Base-by-base conservation (phyloP, 2,888 invertebrate genomes). In the Torymus auratus region DNA sequence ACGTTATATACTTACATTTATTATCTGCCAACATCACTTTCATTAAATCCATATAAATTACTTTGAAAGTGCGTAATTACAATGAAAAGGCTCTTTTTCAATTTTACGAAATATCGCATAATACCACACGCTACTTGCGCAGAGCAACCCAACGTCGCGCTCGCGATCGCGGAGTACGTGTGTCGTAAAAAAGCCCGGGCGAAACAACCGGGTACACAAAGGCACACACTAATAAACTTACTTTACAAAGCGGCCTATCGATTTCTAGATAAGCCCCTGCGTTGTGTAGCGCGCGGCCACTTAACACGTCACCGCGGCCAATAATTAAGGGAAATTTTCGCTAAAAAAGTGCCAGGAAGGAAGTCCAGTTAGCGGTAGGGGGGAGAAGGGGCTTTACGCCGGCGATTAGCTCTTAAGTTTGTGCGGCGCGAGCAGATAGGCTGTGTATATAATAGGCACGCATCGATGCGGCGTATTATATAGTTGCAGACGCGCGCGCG, bases 261-360 rank as follows among this genome's bases (percentile, higher is more conserved):
- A 73, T 73, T 73, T 73, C 55, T 62, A 73, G 73, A 73, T 73
- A 73, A 73, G 55, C 28, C n/a, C 10, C 28, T 28, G 3, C 5
- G 3, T 2, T 2, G 20, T 20, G 20, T 20, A 1, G 20, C 20
- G 14, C 50, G 15, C 15, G 61, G 10, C 64, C 64, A 73, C 73
- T 73, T 73, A 73, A 73, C 73, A 41, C 64, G 73, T 73, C 73
- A 73, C 4, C 73, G 41, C 64, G 41, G 64, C 55, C 41, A 64
- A 73, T 23, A 73, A 73, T 73, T 73, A 73, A 62, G 62, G 53
- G 28, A 56, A 53, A 62, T 55, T 73, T 64, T 73, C 23, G n/a
- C 28, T 23, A 14, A 23, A 55, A 68, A 68, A 1, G 52, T 3
- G 14, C 7, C 10, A 72, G 64, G 64, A 52, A 62, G 72, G 62